Conservation (phyloP, 2,113 vertebrate species). For the Pseudorectes ferrugineus region DNA sequence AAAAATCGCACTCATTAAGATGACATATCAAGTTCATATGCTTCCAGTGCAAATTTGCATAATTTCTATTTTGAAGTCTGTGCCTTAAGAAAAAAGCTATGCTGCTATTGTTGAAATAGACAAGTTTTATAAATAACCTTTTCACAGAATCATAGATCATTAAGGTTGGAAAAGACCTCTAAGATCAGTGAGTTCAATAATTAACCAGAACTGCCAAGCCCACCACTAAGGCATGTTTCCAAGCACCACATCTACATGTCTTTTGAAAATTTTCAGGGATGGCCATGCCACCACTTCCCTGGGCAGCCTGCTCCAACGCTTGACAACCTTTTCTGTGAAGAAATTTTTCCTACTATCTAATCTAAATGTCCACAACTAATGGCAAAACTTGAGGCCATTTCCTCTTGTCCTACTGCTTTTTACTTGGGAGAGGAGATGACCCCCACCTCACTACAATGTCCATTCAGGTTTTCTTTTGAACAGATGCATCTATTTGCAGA, state of each 20-base stretch:
- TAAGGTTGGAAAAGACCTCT: neutral
- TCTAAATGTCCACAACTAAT: neutral
- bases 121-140: neutral
- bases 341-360: neutral
- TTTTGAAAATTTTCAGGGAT: neutral
- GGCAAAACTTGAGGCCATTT: neutral
- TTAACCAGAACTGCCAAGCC: neutral
- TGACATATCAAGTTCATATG: neutral
- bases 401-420: neutral
- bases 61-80: neutral
- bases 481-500: neutral
- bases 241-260: neutral
- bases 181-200: neutral
- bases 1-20: neutral
- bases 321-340: neutral
- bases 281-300: neutral
- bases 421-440: neutral
- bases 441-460: rapidly evolving
- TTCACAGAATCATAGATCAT: neutral
- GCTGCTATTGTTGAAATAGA: neutral
- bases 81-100: neutral
- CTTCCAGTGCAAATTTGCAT: neutral
- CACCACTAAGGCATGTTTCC: neutral
- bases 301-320: neutral
- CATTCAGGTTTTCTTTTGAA: neutral